Percentiles rank a stretch among this genome's conserved stretches.
Conservation (phyloP, 1,140 invertebrate genomes). For the Hyles vespertilio region DNA sequence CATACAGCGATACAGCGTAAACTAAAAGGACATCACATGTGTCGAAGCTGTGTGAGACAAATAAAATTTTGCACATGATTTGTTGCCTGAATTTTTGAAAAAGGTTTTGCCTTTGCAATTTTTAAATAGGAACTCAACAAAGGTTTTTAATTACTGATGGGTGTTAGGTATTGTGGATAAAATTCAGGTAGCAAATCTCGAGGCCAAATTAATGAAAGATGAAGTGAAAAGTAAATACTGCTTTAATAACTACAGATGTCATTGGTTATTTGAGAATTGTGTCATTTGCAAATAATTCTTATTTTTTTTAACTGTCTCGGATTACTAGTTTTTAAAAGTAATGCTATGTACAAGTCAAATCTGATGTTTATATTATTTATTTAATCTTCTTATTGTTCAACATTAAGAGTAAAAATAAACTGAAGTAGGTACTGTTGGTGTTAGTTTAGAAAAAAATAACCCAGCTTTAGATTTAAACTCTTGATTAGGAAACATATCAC, state of each 20-base stretch:
- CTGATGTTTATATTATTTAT: no score
- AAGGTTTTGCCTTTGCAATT: no score
- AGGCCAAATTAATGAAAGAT: constrained; percentile 32
- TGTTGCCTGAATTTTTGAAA: constrained; percentile 44
- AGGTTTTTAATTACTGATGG: no score
- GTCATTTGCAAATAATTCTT: constrained; percentile 58
- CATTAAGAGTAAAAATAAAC: no score
- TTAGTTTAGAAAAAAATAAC: no score
- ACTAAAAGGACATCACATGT: constrained; percentile 22
- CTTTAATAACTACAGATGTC: constrained; percentile 58
- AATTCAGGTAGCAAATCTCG: constrained; percentile 40
- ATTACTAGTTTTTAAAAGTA: constrained; percentile 4
- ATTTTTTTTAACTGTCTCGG: not conserved
- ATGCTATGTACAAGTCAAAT: constrained; percentile 1
- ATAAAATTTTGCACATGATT: constrained; percentile 29
- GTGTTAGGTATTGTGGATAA: no score
- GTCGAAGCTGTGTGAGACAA: constrained; percentile 38
- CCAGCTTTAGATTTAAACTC: no score
- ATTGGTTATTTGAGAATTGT: constrained; percentile 45
- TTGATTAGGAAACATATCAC: no score
- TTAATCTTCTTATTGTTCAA: no score
- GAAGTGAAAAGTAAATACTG: constrained; percentile 71
- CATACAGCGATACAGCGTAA: not conserved
- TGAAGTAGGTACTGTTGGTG: no score
- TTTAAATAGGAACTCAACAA: no score